These are phyloP conservation scores for Sterna hirundo DNA, from an alignment of 2,113 vertebrate genomes.

Conservation along the genomic window DNA sequence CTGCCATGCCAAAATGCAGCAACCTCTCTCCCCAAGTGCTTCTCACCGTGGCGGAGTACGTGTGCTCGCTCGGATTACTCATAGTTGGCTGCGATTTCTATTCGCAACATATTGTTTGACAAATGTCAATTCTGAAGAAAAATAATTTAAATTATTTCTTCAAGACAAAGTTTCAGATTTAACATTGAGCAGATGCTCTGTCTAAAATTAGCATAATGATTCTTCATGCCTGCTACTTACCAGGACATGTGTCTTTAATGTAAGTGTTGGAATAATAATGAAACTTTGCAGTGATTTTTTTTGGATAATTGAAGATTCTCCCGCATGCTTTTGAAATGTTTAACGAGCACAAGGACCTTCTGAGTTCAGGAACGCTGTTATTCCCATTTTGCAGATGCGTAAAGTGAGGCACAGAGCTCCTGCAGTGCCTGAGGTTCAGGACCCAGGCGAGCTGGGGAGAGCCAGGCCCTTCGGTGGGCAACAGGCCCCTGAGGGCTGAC, in stretches of 20 bases:
- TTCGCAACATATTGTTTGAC: slow-evolving; percentile 18
- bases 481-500: not conserved
- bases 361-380: not conserved
- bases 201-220: slow-evolving; percentile 77
- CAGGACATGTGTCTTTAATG: slow-evolving; percentile 52
- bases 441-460: not conserved
- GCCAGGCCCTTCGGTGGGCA: not conserved
- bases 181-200: slow-evolving; percentile 74
- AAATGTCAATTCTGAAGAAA: slow-evolving; percentile 46
- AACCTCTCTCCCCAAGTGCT: not conserved
- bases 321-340: not conserved
- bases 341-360: not conserved
- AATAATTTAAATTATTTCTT: slow-evolving; percentile 53
- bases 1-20: not conserved
- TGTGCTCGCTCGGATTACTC: not conserved
- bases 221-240: slow-evolving; percentile 64
- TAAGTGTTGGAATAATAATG: slow-evolving; percentile 22
- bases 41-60: rapidly evolving
- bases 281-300: not conserved
- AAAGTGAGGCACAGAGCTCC: not conserved
- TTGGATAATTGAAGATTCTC: not conserved
- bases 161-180: slow-evolving; percentile 62
- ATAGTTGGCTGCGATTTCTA: not conserved
- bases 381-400: not conserved
- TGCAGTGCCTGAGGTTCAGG: not conserved